Percentiles rank a stretch among this genome's conserved stretches.
These are phyloP conservation scores for Hoplias malabaricus DNA, from an alignment of 2,113 vertebrate species.

Conservation along the genomic window DNA sequence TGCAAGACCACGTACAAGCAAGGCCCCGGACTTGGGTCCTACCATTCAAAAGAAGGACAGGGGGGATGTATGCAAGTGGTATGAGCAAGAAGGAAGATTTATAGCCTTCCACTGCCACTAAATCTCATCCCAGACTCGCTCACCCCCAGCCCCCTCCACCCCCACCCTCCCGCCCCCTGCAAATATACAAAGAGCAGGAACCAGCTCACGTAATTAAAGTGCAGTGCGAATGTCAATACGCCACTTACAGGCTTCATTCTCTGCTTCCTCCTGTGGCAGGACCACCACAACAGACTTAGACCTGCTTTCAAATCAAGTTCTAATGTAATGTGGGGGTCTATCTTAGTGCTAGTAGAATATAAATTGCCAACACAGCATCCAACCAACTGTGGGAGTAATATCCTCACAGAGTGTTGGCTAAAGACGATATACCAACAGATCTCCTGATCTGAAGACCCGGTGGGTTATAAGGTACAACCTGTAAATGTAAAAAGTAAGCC, in stretches of 20 bases:
- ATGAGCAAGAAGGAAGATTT: slow-evolving; percentile 41
- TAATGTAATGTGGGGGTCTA: background rate
- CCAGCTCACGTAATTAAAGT: slow-evolving; percentile 35
- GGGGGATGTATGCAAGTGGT: slow-evolving; percentile 10
- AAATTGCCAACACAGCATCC: too few species aligned
- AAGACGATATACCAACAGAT: too few species aligned
- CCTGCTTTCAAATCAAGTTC: background rate
- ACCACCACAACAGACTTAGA: background rate
- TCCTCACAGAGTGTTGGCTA: too few species aligned
- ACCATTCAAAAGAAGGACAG: slow-evolving; percentile 43
- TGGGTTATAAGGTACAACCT: too few species aligned
- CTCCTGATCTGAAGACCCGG: too few species aligned
- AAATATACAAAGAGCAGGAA: slow-evolving; percentile 35
- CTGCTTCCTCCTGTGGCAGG: background rate
- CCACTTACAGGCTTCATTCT: background rate
- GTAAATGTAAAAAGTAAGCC: too few species aligned
- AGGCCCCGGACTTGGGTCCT: slow-evolving; percentile 52
- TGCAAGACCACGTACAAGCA: slow-evolving; percentile 59
- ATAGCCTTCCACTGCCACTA: slow-evolving; percentile 41
- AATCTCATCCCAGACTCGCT: slow-evolving; percentile 47
- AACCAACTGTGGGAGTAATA: too few species aligned
- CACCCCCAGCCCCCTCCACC: too few species aligned
- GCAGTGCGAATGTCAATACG: background rate
- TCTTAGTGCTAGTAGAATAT: background rate
- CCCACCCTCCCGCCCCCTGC: too few species aligned